phyloP scores from a whole-genome alignment of 2,113 vertebrate genomes.

The Micronycteris hirsuta region DNA sequence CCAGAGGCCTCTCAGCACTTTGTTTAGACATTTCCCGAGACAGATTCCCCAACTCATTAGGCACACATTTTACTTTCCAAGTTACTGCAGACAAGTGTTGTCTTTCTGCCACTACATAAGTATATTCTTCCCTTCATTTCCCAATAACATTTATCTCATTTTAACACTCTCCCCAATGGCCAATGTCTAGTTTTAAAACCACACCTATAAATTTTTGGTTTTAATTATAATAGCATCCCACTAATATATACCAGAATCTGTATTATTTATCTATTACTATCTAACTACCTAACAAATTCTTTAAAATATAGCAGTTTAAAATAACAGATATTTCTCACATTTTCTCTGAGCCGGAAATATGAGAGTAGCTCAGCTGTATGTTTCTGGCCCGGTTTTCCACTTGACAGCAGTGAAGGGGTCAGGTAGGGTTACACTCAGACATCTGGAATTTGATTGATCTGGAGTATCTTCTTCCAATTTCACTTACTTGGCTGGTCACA shows the following conservation, averaged over 20 bases:
- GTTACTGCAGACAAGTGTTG: background rate
- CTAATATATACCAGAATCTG: background rate
- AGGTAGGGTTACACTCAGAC: background rate
- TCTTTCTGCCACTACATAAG: background rate
- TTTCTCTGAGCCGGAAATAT: background rate
- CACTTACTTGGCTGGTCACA: background rate
- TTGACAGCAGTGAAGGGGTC: background rate
- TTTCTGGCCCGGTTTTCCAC: background rate
- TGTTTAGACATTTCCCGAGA: background rate
- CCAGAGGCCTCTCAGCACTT: background rate
- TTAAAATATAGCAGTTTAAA: background rate
- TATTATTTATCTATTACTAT: background rate
- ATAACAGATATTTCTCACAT: background rate
- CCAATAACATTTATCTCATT: background rate
- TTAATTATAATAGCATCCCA: background rate
- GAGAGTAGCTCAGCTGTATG: background rate
- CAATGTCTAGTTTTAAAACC: background rate
- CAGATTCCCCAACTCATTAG: background rate
- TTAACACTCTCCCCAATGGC: background rate
- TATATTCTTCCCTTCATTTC: background rate
- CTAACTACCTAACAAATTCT: background rate
- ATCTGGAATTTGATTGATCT: background rate
- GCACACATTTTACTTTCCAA: background rate
- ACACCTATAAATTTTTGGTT: background rate
- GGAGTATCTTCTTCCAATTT: background rate